Conservation (phyloP, 2,888 invertebrate genomes). For the Didymodactylos carnosus region DNA sequence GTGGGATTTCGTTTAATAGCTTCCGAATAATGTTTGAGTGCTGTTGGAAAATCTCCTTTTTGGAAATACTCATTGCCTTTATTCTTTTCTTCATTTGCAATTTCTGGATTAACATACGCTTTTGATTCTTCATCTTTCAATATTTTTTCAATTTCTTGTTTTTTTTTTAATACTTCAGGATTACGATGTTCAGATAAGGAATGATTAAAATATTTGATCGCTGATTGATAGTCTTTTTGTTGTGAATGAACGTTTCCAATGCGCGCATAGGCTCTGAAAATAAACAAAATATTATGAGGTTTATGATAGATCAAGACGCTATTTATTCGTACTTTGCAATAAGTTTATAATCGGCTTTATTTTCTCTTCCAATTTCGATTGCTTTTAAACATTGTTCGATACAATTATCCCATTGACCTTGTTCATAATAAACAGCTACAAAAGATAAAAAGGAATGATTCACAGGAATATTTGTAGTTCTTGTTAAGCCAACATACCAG, state of each 20-base stretch:
- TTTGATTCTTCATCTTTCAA: constrained; percentile 50
- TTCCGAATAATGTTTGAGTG: constrained; percentile 45
- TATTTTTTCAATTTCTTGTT: constrained; percentile 54
- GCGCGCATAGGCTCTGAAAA: constrained; percentile 55
- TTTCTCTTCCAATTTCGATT: constrained; percentile 81
- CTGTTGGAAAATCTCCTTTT: constrained; percentile 42
- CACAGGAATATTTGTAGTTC: too few relatives aligned
- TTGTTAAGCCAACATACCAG: constrained; percentile 37
- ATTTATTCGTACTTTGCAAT: constrained; percentile 54
- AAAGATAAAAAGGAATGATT: constrained; percentile 18
- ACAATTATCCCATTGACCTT: constrained; percentile 64
- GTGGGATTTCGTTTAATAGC: constrained; percentile 87
- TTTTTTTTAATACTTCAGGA: constrained; percentile 62
- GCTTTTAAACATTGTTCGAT: constrained; percentile 76
- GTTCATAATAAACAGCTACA: constrained; percentile 78
- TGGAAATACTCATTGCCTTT: constrained; percentile 79
- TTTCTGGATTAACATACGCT: constrained; percentile 72
- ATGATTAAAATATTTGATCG: constrained; percentile 75
- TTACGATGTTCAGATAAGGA: constrained; percentile 91
- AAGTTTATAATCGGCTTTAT: constrained; percentile 82
- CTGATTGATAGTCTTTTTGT: constrained; percentile 60
- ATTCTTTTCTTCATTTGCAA: constrained; percentile 80
- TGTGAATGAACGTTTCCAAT: constrained; percentile 79
- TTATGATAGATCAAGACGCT: background rate
- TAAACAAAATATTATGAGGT: background rate